Conservation (phyloP, 1,140 invertebrate species). For the Sarcophaga peregrina region DNA sequence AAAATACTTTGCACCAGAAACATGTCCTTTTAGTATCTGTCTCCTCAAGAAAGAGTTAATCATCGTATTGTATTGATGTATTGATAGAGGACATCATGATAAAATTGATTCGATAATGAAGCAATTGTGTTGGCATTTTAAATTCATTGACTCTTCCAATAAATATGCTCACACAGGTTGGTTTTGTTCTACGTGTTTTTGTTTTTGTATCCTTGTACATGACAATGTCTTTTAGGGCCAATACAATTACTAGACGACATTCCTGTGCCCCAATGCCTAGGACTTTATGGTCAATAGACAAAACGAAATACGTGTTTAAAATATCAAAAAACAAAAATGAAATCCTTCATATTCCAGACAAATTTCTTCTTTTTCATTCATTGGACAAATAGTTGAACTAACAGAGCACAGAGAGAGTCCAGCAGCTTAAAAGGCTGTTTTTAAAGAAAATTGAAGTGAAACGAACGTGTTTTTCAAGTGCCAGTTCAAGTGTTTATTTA, state of each 20-base stretch:
- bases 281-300: background rate
- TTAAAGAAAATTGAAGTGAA: too few relatives aligned
- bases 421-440: too few relatives aligned
- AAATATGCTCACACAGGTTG: too few relatives aligned
- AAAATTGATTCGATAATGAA: background rate
- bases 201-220: background rate
- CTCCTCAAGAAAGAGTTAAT: too few relatives aligned
- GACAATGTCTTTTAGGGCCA: background rate
- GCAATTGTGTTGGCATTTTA: background rate
- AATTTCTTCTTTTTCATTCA: background rate
- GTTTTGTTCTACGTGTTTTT: too few relatives aligned
- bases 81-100: background rate
- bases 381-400: background rate
- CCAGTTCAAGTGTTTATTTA: too few relatives aligned
- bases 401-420: too few relatives aligned
- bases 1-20: too few relatives aligned
- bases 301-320: constrained; percentile 17
- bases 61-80: background rate
- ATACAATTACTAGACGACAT: background rate
- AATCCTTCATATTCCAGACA: constrained; percentile 1
- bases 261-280: background rate
- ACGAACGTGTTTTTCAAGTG: too few relatives aligned
- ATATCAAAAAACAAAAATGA: background rate
- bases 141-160: background rate
- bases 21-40: too few relatives aligned